These are phyloP conservation scores for Leucoptera coffeella DNA, from an alignment of 2,888 invertebrate species.

Conservation along the genomic window DNA sequence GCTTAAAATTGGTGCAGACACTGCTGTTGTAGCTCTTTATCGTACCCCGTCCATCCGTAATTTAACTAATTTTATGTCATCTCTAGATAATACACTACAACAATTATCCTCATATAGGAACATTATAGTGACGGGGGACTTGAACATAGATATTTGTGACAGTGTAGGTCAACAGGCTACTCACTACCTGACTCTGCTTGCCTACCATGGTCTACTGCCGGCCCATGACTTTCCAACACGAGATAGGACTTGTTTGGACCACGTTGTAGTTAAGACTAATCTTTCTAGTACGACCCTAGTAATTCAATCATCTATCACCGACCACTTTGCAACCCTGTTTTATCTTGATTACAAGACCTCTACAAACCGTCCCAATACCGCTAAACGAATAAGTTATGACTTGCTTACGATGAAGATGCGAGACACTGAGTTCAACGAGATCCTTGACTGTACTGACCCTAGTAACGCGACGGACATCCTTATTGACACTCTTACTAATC, in stretches of 20 bases:
- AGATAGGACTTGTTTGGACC: constrained; percentile 2
- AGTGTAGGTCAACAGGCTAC: not conserved
- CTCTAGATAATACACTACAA: constrained; percentile 1
- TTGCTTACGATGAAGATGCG: not conserved
- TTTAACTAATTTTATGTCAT: not conserved
- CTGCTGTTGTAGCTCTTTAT: constrained; percentile 1
- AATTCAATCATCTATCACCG: constrained; percentile 1
- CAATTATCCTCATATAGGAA: not conserved
- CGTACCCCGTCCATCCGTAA: constrained; percentile 1
- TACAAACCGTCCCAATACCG: not conserved
- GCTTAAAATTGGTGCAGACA: constrained; percentile 1
- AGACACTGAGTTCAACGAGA: not conserved
- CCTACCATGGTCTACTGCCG: constrained; percentile 1
- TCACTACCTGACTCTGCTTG: not conserved
- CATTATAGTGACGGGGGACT: not conserved
- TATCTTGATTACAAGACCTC: not conserved
- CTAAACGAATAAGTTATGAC: not conserved
- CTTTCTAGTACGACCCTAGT: not conserved
- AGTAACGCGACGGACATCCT: not conserved
- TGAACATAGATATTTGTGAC: constrained; percentile 1
- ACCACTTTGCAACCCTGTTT: constrained; percentile 1
- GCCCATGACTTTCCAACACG: constrained; percentile 1
- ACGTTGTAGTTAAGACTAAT: not conserved
- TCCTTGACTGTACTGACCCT: not conserved
- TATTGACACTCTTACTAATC: not conserved